These are phyloP conservation scores for Zaprionus gabonicus DNA, from an alignment of 1,140 invertebrate genomes.

Conservation along the genomic window DNA sequence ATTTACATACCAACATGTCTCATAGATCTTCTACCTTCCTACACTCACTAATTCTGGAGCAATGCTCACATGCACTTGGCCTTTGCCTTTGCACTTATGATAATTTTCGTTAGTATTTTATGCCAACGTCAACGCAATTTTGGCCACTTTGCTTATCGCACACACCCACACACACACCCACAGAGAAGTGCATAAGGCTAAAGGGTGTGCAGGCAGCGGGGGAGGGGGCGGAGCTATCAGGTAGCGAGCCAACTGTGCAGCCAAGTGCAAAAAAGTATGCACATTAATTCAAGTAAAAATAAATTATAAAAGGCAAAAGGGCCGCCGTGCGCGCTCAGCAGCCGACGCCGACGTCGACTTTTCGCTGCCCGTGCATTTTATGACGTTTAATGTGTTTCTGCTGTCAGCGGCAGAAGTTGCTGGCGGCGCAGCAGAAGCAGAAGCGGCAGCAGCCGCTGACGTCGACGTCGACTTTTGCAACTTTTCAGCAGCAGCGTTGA, in stretches of 20 bases:
- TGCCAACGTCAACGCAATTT: conserved; percentile 51
- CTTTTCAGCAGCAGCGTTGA: conserved; percentile 63
- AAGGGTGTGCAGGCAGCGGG: background rate
- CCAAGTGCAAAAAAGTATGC: conserved; percentile 81
- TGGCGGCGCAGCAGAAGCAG: conserved; percentile 15
- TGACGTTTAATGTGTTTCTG: conserved; percentile 82
- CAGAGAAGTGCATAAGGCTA: background rate
- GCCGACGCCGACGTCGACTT: conserved; percentile 47
- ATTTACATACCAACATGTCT: background rate
- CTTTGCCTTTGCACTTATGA: conserved; percentile 59
- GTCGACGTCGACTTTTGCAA: conserved; percentile 59
- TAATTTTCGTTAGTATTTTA: conserved; percentile 69
- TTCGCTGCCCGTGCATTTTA: conserved; percentile 80
- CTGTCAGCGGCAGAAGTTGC: conserved; percentile 72
- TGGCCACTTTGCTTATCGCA: conserved; percentile 55
- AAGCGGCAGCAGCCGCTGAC: conserved; percentile 12
- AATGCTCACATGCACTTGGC: conserved; percentile 22
- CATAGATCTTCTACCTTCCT: too few relatives aligned
- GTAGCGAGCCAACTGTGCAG: conserved; percentile 73
- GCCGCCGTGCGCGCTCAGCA: conserved; percentile 11
- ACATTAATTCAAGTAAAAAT: conserved; percentile 83
- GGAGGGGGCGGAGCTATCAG: conserved; percentile 52
- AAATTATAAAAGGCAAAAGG: conserved; percentile 78
- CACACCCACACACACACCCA: conserved; percentile 17
- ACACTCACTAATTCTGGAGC: background rate